Percentiles rank a stretch among this genome's conserved stretches.
Evolutionary conservation across 2,888 invertebrate genomes (phyloP).

Genomic region (Cristatella mucedo): DNA sequence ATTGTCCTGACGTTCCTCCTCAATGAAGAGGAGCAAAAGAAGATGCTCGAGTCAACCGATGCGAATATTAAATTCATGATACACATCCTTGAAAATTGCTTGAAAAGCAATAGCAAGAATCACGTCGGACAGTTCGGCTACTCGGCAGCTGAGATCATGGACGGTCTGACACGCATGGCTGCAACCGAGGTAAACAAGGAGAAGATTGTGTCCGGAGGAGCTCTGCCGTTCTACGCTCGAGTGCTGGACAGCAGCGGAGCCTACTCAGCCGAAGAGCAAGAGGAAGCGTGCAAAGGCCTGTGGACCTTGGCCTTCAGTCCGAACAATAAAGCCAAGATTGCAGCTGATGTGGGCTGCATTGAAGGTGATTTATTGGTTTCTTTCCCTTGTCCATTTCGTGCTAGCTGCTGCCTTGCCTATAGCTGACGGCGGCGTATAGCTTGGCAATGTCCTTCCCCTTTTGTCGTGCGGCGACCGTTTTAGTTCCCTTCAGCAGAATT

Average conservation of each 20-base stretch:
- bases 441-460: too few relatives aligned
- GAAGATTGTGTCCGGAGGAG: slow-evolving; percentile 19
- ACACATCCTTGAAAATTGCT: slow-evolving; percentile 21
- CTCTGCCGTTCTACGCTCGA: slow-evolving; percentile 18
- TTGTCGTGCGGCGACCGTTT: too few relatives aligned
- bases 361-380: slow-evolving; percentile 19
- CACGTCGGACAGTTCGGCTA: slow-evolving; percentile 30
- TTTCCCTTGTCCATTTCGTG: too few relatives aligned
- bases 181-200: slow-evolving; percentile 27
- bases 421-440: too few relatives aligned
- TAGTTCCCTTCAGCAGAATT: too few relatives aligned
- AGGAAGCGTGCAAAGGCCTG: too few relatives aligned
- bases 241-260: slow-evolving; percentile 16
- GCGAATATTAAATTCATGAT: slow-evolving; percentile 25
- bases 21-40: slow-evolving; percentile 26
- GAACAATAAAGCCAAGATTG: slow-evolving; percentile 21
- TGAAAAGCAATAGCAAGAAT: slow-evolving; percentile 20
- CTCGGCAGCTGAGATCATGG: slow-evolving; percentile 23
- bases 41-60: slow-evolving; percentile 22
- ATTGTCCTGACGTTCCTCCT: slow-evolving; percentile 28
- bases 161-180: slow-evolving; percentile 24
- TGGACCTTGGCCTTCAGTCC: too few relatives aligned
- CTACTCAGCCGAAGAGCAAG: slow-evolving; percentile 19
- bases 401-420: too few relatives aligned
- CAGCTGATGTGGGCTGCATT: slow-evolving; percentile 18